Percentiles rank a stretch among this genome's conserved stretches.
These are phyloP conservation scores for Dasypogon diadema DNA, from an alignment of 2,888 invertebrate genomes.

Conservation along the genomic window DNA sequence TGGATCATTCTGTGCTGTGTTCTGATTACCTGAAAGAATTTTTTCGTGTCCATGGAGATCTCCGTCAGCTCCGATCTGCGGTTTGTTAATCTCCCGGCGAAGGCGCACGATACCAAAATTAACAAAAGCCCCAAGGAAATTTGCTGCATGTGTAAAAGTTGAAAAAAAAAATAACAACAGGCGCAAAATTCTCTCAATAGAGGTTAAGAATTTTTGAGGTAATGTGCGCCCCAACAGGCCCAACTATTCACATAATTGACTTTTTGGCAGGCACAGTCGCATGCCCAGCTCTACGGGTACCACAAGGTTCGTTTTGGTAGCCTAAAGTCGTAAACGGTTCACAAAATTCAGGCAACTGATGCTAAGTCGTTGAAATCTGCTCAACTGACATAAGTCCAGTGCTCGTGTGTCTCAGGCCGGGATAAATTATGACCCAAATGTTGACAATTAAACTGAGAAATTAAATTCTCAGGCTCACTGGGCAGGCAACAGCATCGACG, in stretches of 20 bases:
- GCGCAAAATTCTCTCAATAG: too few species aligned
- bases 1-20: slow-evolving; percentile 6
- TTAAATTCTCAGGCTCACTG: slow-evolving; percentile 37
- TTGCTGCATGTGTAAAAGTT: too few species aligned
- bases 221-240: background rate
- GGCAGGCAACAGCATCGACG: slow-evolving; percentile 34
- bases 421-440: slow-evolving; percentile 41
- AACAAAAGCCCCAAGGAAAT: slow-evolving; percentile 4
- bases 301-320: background rate
- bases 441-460: slow-evolving; percentile 50
- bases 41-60: slow-evolving; percentile 1
- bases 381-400: background rate
- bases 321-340: slow-evolving; percentile 20
- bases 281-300: background rate
- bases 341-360: slow-evolving; percentile 27
- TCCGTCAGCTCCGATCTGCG: background rate
- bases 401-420: background rate
- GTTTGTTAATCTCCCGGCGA: background rate
- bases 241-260: slow-evolving; percentile 41
- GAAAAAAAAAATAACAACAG: too few species aligned
- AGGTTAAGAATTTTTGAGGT: background rate
- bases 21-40: slow-evolving; percentile 31
- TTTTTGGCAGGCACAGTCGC: slow-evolving; percentile 47
- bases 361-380: slow-evolving; percentile 1
- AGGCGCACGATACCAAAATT: background rate